Base-by-base conservation (phyloP, 2,888 invertebrate genomes). In the Drosophila nr. medialis region DNA sequence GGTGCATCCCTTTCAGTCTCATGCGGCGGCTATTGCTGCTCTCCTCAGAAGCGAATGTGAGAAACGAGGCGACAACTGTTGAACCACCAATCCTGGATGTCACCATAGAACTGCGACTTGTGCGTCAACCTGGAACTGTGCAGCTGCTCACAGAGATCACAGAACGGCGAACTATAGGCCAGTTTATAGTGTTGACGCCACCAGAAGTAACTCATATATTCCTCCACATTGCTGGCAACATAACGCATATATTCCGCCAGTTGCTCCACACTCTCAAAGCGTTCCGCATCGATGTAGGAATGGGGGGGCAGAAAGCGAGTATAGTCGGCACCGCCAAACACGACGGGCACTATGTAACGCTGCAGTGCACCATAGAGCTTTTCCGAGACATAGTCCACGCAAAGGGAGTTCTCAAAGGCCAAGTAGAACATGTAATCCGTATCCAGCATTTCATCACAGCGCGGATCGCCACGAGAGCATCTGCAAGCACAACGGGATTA, bases 301-400 rank as follows among this genome's bases (percentile, higher is more conserved):
- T 94, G 92, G 0, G 94, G 94, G 0, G 96, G 96, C 1, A 95
- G 93, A 50, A 94, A 94, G 5, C 93, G 90, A 34, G 91, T 92
- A 89, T 96, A 95, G 87, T 96, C 94, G 45, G 94, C 94, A n/a
- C 95, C 95, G 2, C 96, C 95, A 93, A 95, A 95, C 10, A 95
- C 95, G 6, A 96, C 94, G 1, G 96, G 96, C 42, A 96, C 91
- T 15, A 95, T 93, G 77, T 94, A 70, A 4, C 88, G 90, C 32
- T 76, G 67, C 32, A 93, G 69, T 1, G 85, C 85, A 11, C 75
- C 82, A 48, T 83, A 93, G 1, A 93, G 80, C 90, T 96, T 96
- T 89, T 96, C 96, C 1, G 96, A 95, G 45, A 96, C 95, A 90
- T 96, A 96, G 90, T 96, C 96, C 54, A 93, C 91, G 91, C 96